Base-by-base conservation (phyloP, 2,888 invertebrate genomes). In the Hanleya hanleyi region DNA sequence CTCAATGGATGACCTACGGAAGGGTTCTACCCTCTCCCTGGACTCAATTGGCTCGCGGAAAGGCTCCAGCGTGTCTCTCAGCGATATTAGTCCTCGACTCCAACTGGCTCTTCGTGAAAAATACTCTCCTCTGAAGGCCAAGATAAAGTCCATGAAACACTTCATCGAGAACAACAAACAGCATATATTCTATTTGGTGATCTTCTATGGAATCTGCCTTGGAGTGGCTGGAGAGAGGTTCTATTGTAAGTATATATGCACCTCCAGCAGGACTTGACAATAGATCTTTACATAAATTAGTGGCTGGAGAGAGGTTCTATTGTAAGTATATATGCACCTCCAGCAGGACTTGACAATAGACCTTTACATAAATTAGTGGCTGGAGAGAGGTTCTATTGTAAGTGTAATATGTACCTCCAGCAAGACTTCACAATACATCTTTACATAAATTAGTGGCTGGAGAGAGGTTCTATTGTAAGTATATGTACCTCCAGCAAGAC, bases 211-310 rank as follows among this genome's bases (percentile, higher is more conserved):
- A 12, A 90, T 93, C 5, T 86, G 93, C 49, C 71, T 92, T 36
- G 91, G 91, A 18, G 91, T 93, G 76, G 93, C 93, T 85, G 90
- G 91, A 0, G 93, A 93, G 84, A 87, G 93, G 79, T 92, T 93
- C 66, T 93, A 93, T 82, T 92, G 93, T 93, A 89, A 91, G 92
- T 47, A 47, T 22, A 47, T n/a, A n/a, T n/a, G n/a, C n/a, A n/a
- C n/a, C n/a, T n/a, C n/a, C n/a, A n/a, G n/a, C n/a, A n/a, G n/a
- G n/a, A n/a, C n/a, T n/a, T n/a, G n/a, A n/a, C n/a, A n/a, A n/a
- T n/a, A n/a, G n/a, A n/a, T n/a, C n/a, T n/a, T n/a, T n/a, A n/a
- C n/a, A n/a, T n/a, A n/a, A n/a, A n/a, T n/a, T n/a, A n/a, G n/a
- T n/a, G n/a, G n/a, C n/a, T n/a, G n/a, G n/a, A n/a, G n/a, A n/a